Evolutionary conservation across 2,888 invertebrate species (phyloP), one percentile per base, ranked within the genome.

Genomic region (Gnatocerus cornutus): DNA sequence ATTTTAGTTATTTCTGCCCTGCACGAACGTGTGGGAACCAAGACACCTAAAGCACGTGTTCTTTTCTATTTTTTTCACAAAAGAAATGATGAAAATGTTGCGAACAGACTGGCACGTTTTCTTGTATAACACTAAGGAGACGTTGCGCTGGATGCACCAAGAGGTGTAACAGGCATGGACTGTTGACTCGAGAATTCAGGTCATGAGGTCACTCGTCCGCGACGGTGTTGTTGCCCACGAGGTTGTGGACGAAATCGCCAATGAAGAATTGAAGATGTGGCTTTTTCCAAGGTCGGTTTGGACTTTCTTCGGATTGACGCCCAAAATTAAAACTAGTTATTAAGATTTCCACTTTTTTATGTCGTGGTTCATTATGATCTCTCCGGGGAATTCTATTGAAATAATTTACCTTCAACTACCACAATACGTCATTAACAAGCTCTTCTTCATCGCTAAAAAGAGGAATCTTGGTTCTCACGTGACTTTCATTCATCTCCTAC

Each of bases 151-250:
- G 37, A 55, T 68, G 68, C 66, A 70, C 56, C 65, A 56, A 66
- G 69, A 74, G 74, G 70, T 69, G 66, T 61, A 68, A 48, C 66
- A 65, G 63, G 64, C 71, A 72, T 71, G 71, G 74, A 76, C 74
- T 74, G 76, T 77, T 75, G 76, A 73, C 75, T 75, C 61, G 72
- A 73, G 73, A 76, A 84, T 83, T 76, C 79, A 79, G 84, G 84
- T 79, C 84, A 84, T 73, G 79, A 77, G 83, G 84, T 84, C 83
- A 83, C 79, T 82, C 81, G 82, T 81, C 82, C 84, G 83, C 81
- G 79, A 81, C 84, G 79, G 76, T 73, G 79, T 75, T 77, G 78
- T 78, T 82, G 80, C 80, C 82, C 82, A 82, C 75, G 63, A 77
- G 56, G 27, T 27, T 41, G 9, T 16, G 55, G 37, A 33, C 55